Evolutionary conservation across 2,113 vertebrate genomes (phyloP).

Genomic region (Brachypteracias leptosomus): DNA sequence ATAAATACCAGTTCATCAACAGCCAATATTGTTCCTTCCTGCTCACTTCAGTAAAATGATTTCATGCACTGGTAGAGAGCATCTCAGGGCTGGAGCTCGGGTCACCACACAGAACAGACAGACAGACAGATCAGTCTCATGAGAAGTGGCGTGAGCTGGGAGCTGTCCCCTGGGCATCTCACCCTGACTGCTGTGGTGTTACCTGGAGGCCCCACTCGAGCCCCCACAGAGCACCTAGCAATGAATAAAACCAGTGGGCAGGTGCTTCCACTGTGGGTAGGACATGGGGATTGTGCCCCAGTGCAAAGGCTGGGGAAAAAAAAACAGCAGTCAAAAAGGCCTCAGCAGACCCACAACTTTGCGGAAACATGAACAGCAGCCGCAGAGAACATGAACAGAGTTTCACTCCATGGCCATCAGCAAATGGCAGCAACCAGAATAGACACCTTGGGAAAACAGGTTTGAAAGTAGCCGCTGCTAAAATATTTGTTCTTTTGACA

Average conservation of each 20-base stretch:
- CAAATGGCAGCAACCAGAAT: neutral
- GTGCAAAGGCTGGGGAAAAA: accelerated
- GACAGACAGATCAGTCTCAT: neutral
- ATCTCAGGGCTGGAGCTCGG: neutral
- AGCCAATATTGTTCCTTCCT: neutral
- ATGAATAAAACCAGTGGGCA: neutral
- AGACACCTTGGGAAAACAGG: neutral
- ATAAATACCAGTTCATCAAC: neutral
- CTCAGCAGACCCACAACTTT: neutral
- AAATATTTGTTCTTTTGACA: neutral
- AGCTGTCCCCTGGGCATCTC: neutral
- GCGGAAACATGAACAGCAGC: neutral
- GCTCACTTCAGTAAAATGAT: neutral
- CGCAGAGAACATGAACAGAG: neutral
- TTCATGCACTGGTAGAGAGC: accelerated
- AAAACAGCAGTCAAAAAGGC: neutral
- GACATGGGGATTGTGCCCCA: accelerated
- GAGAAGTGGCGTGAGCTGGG: neutral
- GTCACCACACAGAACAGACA: neutral
- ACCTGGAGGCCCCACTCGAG: neutral
- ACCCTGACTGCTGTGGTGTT: accelerated
- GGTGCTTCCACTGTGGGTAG: neutral
- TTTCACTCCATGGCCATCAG: neutral
- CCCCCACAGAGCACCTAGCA: no score
- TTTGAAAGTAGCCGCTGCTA: neutral